Conservation (phyloP, 1,140 invertebrate species). For the Tetranychus urticae region DNA sequence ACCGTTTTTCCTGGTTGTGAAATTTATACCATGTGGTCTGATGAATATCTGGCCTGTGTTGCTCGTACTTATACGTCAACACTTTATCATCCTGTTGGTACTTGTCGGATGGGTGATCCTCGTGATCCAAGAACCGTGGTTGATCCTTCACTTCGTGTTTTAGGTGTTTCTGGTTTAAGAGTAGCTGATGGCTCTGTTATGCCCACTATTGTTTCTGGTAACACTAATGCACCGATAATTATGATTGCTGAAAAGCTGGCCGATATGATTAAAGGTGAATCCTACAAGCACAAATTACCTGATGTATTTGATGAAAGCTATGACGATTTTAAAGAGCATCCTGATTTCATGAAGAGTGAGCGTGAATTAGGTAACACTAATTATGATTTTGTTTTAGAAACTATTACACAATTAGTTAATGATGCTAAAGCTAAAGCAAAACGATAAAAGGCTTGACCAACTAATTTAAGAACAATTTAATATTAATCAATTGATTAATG, state of each 20-base stretch:
- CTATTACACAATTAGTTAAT: background rate
- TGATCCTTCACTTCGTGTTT: conserved; percentile 35
- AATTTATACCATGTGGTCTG: conserved; percentile 39
- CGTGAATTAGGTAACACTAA: background rate
- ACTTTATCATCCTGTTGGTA: conserved; percentile 33
- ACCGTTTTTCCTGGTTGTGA: conserved; percentile 51
- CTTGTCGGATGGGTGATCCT: conserved; percentile 52
- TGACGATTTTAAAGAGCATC: background rate
- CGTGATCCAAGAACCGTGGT: conserved; percentile 51
- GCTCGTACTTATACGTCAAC: conserved; percentile 61
- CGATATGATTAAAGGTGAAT: background rate
- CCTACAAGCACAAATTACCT: background rate
- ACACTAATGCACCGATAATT: conserved; percentile 52
- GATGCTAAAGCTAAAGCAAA: background rate
- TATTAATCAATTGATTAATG: too few species aligned
- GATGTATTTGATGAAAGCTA: background rate
- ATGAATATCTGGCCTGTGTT: conserved; percentile 60
- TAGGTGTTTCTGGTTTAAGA: conserved; percentile 35
- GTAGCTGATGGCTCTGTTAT: conserved; percentile 54
- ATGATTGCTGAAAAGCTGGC: conserved; percentile 57
- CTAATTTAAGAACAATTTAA: too few species aligned
- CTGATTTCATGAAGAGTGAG: background rate
- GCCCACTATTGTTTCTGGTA: conserved; percentile 43
- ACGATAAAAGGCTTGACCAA: too few species aligned
- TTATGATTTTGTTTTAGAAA: background rate